Base-by-base conservation (phyloP, 2,113 vertebrate genomes). In the Edolisoma coerulescens region DNA sequence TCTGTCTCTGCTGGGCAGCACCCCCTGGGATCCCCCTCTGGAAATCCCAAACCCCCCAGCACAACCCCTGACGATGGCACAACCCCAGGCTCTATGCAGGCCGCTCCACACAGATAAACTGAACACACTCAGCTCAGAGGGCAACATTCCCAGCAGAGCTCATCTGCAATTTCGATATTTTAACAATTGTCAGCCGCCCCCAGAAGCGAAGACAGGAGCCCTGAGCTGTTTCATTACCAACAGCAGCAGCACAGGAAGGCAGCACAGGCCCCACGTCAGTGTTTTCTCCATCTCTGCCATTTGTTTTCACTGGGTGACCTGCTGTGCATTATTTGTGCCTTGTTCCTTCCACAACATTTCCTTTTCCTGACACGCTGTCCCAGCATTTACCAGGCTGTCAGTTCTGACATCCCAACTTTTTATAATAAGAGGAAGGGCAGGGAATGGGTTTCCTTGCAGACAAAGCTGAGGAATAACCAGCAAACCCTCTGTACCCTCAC, bases 391-490 rank as follows among this genome's bases (percentile, higher is more conserved):
- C 67, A 64, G 57, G 61, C 78, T 96, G 90, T 87, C 90, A 95
- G 61, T 16, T 88, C 93, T 92, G 90, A 93, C 91, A 94, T 92
- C 54, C 74, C 63, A 73, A 37, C 68, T 79, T 84, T 28, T 90
- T 50, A 18, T 76, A 89, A 70, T 1, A 65, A 69, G 84, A 74
- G 87, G 78, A 82, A 89, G 71, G 77, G 82, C 87, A 91, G 77
- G 33, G 45, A 81, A 76, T 24, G 56, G 45, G 13, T 69, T 94
- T 88, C 71, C 54, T 3, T 13, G 52, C 64, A 78, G 88, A 86
- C 90, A 87, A 81, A 8, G 11, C 74, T 57, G 28, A 45, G 75
- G 52, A 70, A 84, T n/a, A 57, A 84, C 28, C 87, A 85, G 78
- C 70, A 91, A 53, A 67, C 20, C 53, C 53, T 64, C 60, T 18